Conservation (phyloP, 2,113 vertebrate species). For the Columba janthina region DNA sequence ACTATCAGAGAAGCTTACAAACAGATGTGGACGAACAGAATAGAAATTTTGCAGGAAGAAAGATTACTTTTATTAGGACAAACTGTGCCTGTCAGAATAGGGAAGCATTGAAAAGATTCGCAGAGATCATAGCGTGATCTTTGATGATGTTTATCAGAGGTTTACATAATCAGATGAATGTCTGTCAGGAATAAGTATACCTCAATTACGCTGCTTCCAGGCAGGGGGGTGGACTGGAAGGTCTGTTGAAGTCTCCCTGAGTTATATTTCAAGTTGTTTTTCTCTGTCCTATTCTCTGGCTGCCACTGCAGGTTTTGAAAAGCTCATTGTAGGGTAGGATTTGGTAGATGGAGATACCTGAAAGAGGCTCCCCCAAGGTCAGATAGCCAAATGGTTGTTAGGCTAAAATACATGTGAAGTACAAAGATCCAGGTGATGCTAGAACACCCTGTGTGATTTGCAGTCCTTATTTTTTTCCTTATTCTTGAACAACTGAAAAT, state of each 20-base stretch:
- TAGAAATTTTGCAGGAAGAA: neutral
- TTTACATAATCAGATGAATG: neutral
- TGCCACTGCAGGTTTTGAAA: neutral
- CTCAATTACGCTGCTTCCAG: neutral
- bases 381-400: neutral
- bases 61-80: neutral
- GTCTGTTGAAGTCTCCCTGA: neutral
- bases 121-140: neutral
- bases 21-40: neutral
- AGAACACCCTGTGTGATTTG: accelerated
- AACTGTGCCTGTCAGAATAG: neutral
- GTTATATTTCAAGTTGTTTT: neutral
- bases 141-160: neutral
- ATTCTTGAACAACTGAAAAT: neutral
- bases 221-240: neutral
- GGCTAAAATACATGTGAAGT: neutral
- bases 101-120: neutral
- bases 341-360: neutral
- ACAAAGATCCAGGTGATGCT: neutral
- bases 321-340: neutral
- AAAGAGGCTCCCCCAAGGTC: neutral
- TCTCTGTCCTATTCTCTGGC: neutral
- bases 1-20: neutral
- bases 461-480: neutral
- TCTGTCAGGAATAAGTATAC: neutral